phyloP scores from a whole-genome alignment of 2,113 vertebrate genomes.

The Bungarus multicinctus region DNA sequence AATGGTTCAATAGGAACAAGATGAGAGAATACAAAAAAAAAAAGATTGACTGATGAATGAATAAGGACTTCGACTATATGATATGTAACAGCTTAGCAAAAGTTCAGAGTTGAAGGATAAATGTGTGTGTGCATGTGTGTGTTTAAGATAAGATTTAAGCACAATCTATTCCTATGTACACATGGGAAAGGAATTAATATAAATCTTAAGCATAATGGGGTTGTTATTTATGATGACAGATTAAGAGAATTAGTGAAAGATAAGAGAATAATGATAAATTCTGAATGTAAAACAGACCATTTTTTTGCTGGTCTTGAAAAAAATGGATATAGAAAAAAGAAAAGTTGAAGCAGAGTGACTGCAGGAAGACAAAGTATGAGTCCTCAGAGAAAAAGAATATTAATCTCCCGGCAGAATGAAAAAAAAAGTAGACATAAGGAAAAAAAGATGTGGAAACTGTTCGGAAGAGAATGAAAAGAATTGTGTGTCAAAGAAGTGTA shows the following conservation, averaged over 20 bases:
- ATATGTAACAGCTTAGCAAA: background rate
- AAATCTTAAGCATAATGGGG: background rate
- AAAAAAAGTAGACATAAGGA: background rate
- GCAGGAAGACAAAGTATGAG: background rate
- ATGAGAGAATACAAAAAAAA: background rate
- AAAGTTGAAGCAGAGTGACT: background rate
- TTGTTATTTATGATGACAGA: background rate
- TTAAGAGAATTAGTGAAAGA: background rate
- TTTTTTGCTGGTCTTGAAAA: background rate
- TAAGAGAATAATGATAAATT: background rate
- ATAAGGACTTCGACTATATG: background rate
- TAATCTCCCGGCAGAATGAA: background rate
- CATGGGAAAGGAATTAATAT: background rate
- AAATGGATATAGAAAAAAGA: background rate
- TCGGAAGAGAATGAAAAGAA: background rate
- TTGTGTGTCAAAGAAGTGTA: background rate
- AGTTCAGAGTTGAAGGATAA: background rate
- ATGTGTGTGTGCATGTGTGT: background rate
- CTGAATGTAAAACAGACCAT: background rate
- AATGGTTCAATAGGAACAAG: background rate
- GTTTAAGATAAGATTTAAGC: background rate
- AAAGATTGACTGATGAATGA: background rate
- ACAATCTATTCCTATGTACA: background rate
- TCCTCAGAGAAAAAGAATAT: background rate
- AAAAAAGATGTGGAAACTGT: background rate